phyloP scores from a whole-genome alignment of 37 sponge, comb jelly and placozoan genomes.

The Ianthella basta region DNA sequence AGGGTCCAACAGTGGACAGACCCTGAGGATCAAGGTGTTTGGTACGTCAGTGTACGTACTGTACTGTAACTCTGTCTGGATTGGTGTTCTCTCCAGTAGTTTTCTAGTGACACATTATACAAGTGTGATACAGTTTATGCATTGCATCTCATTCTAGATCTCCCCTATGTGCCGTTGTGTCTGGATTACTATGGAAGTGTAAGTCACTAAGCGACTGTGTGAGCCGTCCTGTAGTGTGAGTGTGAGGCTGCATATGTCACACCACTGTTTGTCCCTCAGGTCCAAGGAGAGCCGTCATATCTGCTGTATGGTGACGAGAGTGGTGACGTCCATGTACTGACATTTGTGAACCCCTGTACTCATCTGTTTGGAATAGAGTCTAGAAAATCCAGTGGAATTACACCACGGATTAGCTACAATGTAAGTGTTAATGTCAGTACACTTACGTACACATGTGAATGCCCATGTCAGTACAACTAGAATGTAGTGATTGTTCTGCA shows the following conservation, averaged over 20 bases:
- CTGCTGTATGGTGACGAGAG: constrained; percentile 86
- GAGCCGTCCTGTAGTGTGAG: background rate
- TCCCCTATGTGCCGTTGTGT: constrained; percentile 62
- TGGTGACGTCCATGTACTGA: constrained; percentile 79
- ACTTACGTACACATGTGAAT: background rate
- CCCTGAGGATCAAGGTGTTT: constrained; percentile 42
- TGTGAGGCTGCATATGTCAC: background rate
- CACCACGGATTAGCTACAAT: constrained; percentile 28
- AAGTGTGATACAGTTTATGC: too few species aligned
- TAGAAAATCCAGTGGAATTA: background rate
- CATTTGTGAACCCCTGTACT: constrained; percentile 66
- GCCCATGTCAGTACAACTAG: background rate
- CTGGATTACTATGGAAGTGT: constrained; percentile 45
- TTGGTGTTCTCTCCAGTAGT: too few species aligned
- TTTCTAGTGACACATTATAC: too few species aligned
- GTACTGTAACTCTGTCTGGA: too few species aligned
- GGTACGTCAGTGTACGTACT: constrained; percentile 68
- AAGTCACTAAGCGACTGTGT: background rate
- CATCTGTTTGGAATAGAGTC: constrained; percentile 52
- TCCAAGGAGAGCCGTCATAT: constrained; percentile 38
- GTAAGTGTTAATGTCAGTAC: background rate
- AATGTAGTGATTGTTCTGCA: background rate
- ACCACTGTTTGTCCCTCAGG: constrained; percentile 1
- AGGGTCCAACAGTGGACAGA: constrained; percentile 31
- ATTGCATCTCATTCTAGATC: too few species aligned